phyloP scores from a whole-genome alignment of 2,888 invertebrate genomes.

The Mythimna loreyi region DNA sequence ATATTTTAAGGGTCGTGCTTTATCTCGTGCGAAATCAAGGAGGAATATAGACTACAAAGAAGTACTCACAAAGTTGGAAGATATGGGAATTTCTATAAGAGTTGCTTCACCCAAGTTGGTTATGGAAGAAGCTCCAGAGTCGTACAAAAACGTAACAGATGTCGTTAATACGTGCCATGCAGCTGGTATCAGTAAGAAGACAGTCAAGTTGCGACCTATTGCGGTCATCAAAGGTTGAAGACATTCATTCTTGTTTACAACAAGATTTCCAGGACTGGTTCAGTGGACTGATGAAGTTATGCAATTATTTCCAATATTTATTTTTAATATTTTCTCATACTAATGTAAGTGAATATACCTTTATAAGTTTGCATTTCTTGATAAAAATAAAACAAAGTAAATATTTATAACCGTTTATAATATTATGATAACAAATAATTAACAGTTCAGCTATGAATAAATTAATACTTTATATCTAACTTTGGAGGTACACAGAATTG shows the following conservation, averaged over 20 bases:
- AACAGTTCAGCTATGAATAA: slow-evolving; percentile 77
- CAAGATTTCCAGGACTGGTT: slow-evolving; percentile 23
- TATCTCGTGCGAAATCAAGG: slow-evolving; percentile 99
- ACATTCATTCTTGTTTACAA: slow-evolving; percentile 6
- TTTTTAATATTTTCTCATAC: slow-evolving; percentile 9
- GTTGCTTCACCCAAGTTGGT: slow-evolving; percentile 99
- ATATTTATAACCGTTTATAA: slow-evolving; percentile 61
- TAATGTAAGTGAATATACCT: slow-evolving; percentile 37
- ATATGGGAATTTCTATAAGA: slow-evolving; percentile 97
- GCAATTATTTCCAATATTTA: slow-evolving; percentile 35
- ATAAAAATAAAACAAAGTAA: slow-evolving; percentile 48
- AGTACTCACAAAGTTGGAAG: slow-evolving; percentile 95
- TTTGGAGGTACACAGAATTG: slow-evolving; percentile 76
- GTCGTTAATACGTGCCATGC: slow-evolving; percentile 99
- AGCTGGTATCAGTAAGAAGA: slow-evolving; percentile 99
- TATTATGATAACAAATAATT: slow-evolving; percentile 73
- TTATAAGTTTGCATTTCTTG: slow-evolving; percentile 43
- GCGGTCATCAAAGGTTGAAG: slow-evolving; percentile 99
- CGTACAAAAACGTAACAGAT: slow-evolving; percentile 99
- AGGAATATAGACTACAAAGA: slow-evolving; percentile 98
- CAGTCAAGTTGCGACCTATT: slow-evolving; percentile 98
- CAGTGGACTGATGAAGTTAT: slow-evolving; percentile 25
- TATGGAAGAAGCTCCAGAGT: slow-evolving; percentile 99
- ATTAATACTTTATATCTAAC: slow-evolving; percentile 82
- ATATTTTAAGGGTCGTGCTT: slow-evolving; percentile 95